phyloP scores from a whole-genome alignment of 2,888 invertebrate genomes.

The Escarpia spicata region DNA sequence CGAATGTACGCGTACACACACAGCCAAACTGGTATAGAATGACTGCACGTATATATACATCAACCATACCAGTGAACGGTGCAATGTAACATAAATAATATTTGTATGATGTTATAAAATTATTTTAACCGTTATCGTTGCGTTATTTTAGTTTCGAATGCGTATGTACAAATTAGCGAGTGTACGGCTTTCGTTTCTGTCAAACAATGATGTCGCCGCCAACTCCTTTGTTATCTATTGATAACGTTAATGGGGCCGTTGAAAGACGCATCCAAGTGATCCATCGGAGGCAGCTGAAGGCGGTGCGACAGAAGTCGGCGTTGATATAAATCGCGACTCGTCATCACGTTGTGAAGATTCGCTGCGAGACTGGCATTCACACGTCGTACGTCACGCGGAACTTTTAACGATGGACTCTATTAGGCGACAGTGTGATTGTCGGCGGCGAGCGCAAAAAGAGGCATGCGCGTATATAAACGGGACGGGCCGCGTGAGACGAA shows the following conservation, averaged over 20 bases:
- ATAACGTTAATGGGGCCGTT: background rate
- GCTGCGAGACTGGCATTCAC: background rate
- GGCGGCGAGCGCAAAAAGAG: conserved; percentile 12
- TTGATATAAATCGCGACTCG: conserved; percentile 9
- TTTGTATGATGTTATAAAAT: no score
- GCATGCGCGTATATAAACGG: background rate
- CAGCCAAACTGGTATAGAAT: no score
- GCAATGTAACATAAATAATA: no score
- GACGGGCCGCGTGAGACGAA: background rate
- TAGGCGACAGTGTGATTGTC: background rate
- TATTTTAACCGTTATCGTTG: no score
- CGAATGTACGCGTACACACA: no score
- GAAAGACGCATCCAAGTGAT: background rate
- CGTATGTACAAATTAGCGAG: background rate
- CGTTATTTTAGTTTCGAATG: background rate
- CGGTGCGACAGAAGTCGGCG: conserved; percentile 13
- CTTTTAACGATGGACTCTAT: background rate
- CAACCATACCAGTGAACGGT: no score
- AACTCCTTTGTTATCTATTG: background rate
- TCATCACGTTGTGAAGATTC: background rate
- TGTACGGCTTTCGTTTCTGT: background rate
- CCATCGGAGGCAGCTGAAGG: background rate
- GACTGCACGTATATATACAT: no score
- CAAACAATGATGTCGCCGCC: background rate
- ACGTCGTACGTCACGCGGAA: background rate